Conservation (phyloP, 2,113 vertebrate species). For the Vidua chalybeata region DNA sequence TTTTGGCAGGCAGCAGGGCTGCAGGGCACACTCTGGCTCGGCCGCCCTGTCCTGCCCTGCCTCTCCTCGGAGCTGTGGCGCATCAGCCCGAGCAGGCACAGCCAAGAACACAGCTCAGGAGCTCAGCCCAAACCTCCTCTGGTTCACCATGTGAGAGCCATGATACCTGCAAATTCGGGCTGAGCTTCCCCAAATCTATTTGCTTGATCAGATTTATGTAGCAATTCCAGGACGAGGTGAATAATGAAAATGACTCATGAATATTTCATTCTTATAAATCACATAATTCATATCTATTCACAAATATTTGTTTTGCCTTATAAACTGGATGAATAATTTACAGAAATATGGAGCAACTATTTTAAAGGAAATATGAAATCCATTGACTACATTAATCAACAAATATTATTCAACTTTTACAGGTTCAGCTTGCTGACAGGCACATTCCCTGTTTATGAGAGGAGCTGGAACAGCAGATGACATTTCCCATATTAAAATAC, state of each 20-base stretch:
- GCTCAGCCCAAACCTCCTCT: rapidly evolving
- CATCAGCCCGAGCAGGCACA: neutral
- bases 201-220: conserved; percentile 53
- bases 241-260: conserved; percentile 63
- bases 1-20: rapidly evolving
- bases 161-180: neutral
- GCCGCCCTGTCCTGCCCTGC: rapidly evolving
- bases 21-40: neutral
- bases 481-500: neutral
- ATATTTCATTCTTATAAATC: conserved; percentile 63
- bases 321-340: conserved; percentile 57
- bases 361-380: conserved; percentile 57
- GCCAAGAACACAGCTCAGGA: rapidly evolving
- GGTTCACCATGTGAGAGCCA: rapidly evolving
- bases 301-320: conserved; percentile 68
- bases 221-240: conserved; percentile 55
- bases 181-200: conserved; percentile 21
- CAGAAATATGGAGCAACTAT: conserved; percentile 39
- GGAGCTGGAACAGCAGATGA: conserved; percentile 31
- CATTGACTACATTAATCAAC: conserved; percentile 58
- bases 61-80: rapidly evolving
- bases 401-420: conserved; percentile 58
- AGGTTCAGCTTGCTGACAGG: conserved; percentile 32
- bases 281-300: conserved; percentile 56
- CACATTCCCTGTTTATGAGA: conserved; percentile 31